Evolutionary conservation across 2,113 vertebrate genomes (phyloP).

Genomic region (Phalacrocorax carbo): DNA sequence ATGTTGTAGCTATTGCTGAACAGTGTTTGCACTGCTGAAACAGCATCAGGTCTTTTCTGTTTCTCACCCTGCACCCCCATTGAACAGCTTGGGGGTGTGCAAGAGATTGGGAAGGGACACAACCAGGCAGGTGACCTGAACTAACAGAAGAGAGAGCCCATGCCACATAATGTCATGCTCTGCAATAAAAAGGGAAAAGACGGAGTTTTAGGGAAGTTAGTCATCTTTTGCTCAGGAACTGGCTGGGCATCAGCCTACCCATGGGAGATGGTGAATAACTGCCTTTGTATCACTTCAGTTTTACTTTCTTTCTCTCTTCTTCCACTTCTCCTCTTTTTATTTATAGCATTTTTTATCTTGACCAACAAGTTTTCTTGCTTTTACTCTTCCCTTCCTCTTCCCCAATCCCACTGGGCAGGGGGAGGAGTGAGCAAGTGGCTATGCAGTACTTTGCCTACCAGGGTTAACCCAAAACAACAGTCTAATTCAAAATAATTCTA

Average conservation of each 20-base stretch:
- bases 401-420: background rate
- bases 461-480: background rate
- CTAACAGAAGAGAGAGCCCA: background rate
- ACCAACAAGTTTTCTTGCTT: background rate
- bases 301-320: background rate
- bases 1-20: background rate
- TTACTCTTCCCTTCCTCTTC: background rate
- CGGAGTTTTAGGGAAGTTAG: background rate
- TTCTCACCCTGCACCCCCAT: background rate
- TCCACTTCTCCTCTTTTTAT: background rate
- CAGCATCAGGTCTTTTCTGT: background rate
- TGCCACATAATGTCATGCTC: background rate
- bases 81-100: accelerated
- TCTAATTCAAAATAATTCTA: background rate
- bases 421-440: background rate
- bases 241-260: background rate
- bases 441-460: background rate
- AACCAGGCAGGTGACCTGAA: background rate
- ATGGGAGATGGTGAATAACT: background rate
- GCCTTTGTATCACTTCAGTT: background rate
- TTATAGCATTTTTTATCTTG: background rate
- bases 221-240: background rate
- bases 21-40: background rate
- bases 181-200: background rate
- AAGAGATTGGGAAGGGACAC: background rate